A percentile compares a stretch with the other conserved stretches of the same genome.
Evolutionary conservation across 2,888 invertebrate genomes (phyloP).

Genomic region (Andrena fulva): DNA sequence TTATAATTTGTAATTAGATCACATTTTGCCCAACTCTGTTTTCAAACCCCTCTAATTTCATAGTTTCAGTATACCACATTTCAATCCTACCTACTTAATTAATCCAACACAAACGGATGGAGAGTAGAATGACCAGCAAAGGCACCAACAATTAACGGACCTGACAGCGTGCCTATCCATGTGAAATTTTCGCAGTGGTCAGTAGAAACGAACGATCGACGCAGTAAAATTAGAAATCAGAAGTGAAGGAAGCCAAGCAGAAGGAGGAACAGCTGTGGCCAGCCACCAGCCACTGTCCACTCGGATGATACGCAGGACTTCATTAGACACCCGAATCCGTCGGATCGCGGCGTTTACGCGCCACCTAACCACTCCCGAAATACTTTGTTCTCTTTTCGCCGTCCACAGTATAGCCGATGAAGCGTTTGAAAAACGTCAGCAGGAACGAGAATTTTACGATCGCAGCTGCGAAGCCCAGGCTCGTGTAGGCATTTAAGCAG

Average conservation of each 20-base stretch:
- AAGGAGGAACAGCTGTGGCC: neutral
- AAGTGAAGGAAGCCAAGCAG: neutral
- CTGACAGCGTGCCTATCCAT: too few relatives aligned
- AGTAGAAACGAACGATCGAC: too few relatives aligned
- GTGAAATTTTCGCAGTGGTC: too few relatives aligned
- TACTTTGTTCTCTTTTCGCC: slow-evolving; percentile 26
- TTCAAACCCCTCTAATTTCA: too few relatives aligned
- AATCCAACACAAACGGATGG: too few relatives aligned
- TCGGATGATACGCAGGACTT: slow-evolving; percentile 5
- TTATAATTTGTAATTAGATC: too few relatives aligned
- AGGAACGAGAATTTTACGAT: slow-evolving; percentile 63
- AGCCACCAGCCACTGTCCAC: neutral
- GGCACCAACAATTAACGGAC: too few relatives aligned
- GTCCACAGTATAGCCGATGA: slow-evolving; percentile 39
- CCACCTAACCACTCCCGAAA: slow-evolving; percentile 1
- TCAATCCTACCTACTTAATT: too few relatives aligned
- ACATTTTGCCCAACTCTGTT: too few relatives aligned
- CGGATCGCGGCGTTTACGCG: neutral
- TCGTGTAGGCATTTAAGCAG: slow-evolving; percentile 47
- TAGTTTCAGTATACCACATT: too few relatives aligned
- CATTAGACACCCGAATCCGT: slow-evolving; percentile 1
- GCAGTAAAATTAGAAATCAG: neutral
- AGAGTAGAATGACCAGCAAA: too few relatives aligned
- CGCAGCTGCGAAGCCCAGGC: slow-evolving; percentile 55
- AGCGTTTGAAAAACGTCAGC: slow-evolving; percentile 63